Percentiles rank a stretch among this genome's conserved stretches.
These are phyloP conservation scores for Tachysurus fulvidraco DNA, from an alignment of 2,113 vertebrate genomes.

Conservation along the genomic window DNA sequence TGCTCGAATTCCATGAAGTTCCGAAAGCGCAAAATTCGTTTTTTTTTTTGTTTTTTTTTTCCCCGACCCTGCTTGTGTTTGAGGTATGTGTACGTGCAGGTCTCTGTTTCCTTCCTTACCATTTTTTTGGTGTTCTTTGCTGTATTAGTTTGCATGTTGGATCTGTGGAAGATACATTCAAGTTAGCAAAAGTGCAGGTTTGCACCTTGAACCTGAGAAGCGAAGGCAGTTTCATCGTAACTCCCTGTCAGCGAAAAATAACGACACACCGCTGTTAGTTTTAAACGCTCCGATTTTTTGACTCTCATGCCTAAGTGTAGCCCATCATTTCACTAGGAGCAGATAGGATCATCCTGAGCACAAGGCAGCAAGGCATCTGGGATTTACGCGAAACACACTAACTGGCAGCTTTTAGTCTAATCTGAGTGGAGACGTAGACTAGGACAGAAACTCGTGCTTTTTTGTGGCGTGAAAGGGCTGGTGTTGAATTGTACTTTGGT, in stretches of 20 bases:
- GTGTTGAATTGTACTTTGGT: conserved; percentile 48
- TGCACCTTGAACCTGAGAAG: conserved; percentile 51
- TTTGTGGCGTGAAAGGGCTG: conserved; percentile 50
- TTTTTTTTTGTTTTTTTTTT: conserved; percentile 7
- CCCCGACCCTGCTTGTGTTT: conserved; percentile 40
- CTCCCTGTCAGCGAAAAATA: conserved; percentile 46
- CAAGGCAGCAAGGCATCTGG: conserved; percentile 32
- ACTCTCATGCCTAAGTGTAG: conserved; percentile 42
- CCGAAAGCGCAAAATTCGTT: conserved; percentile 61
- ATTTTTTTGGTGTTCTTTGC: conserved; percentile 56
- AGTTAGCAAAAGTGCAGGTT: conserved; percentile 59
- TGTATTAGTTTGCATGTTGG: conserved; percentile 65
- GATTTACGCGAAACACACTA: conserved; percentile 6
- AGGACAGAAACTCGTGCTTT: conserved; percentile 49
- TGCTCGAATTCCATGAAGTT: conserved; percentile 75
- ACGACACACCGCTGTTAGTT: conserved; percentile 50
- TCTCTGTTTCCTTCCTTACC: conserved; percentile 37
- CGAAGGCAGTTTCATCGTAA: conserved; percentile 43
- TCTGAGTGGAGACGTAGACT: conserved; percentile 38
- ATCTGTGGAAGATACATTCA: conserved; percentile 70
- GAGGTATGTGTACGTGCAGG: conserved; percentile 48
- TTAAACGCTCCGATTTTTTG: conserved; percentile 42
- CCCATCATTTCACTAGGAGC: conserved; percentile 25
- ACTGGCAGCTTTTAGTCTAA: conserved; percentile 42
- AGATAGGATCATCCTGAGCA: conserved; percentile 8